These are phyloP conservation scores for Ardeotis arabs DNA, from an alignment of 2,113 vertebrate species.

Conservation along the genomic window DNA sequence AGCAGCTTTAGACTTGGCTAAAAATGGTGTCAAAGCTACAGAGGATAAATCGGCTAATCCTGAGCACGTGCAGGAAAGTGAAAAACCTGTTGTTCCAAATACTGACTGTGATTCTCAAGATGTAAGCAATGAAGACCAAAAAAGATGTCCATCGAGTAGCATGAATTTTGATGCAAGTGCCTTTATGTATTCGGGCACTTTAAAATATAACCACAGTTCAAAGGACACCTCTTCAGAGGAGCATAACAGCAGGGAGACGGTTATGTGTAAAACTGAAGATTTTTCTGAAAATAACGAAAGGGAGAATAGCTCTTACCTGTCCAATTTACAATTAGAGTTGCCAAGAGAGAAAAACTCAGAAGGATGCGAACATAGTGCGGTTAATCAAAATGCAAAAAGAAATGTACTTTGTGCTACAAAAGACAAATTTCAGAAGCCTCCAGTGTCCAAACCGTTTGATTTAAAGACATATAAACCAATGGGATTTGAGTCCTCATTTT, in stretches of 20 bases:
- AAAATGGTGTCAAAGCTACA: slow-evolving; percentile 25
- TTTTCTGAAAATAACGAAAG: slow-evolving; percentile 66
- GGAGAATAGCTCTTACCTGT: slow-evolving; percentile 72
- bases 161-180: slow-evolving; percentile 69
- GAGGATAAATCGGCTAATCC: slow-evolving; percentile 19
- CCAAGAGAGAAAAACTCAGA: slow-evolving; percentile 84
- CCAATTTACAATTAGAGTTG: slow-evolving; percentile 79
- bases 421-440: slow-evolving; percentile 76
- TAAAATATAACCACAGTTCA: slow-evolving; percentile 73
- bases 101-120: background rate
- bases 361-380: slow-evolving; percentile 58
- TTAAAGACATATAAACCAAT: slow-evolving; percentile 90
- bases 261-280: slow-evolving; percentile 61
- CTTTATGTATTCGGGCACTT: slow-evolving; percentile 69
- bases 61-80: slow-evolving; percentile 11
- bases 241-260: slow-evolving; percentile 44
- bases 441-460: slow-evolving; percentile 81
- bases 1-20: slow-evolving; percentile 34
- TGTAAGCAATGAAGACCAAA: slow-evolving; percentile 41
- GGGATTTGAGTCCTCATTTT: slow-evolving; percentile 94
- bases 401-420: slow-evolving; percentile 68
- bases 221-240: slow-evolving; percentile 67
- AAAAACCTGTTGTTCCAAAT: background rate
- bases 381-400: slow-evolving; percentile 65
- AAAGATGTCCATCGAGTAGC: background rate